Evolutionary conservation across 2,113 vertebrate species (phyloP), one percentile per base, ranked within the genome.

Genomic region (Antechinus stuartii): DNA sequence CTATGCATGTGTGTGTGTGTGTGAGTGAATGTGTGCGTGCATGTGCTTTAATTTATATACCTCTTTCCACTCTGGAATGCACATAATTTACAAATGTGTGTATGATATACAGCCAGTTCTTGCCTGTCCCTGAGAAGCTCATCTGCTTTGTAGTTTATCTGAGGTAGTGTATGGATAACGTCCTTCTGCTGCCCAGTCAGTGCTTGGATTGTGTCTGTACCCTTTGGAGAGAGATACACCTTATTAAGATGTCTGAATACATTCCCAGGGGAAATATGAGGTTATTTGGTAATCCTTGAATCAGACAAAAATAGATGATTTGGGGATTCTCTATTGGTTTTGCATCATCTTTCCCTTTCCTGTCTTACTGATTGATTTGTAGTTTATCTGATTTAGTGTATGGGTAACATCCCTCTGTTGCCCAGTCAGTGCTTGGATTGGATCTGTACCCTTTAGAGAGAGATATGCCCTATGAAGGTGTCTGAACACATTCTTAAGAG

Each of bases 41-140:
- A 97, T 97, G 97, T 97, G 54, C 91, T 97, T 97, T 97, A 96
- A 97, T 98, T 98, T 97, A 97, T 96, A 96, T 95, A 96, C 95
- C 93, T 95, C 95, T 92, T 89, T 94, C 91, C 96, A 92, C 96
- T 54, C 54, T 46, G 94, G 9, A 93, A 92, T 92, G 95, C 97
- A 96, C 95, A 90, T 94, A 96, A 94, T 90, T 96, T 94, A 96
- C 94, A 90, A 97, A 96, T 94, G 94, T 93, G 95, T 49, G 90
- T 91, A 53, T 93, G 93, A 96, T 68, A 49, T 92, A 96, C 57
- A 93, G 91, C 54, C 92, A 68, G 94, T 47, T 91, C 96, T 95
- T 97, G 91, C 94, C 94, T 19, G 9, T 94, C 57, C 61, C 2
- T 42, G 30, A 93, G 93, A 91, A 89, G 49, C 90, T 90, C 53